These are phyloP conservation scores for Catocala sponsa DNA, from an alignment of 2,888 invertebrate genomes.

Conservation along the genomic window DNA sequence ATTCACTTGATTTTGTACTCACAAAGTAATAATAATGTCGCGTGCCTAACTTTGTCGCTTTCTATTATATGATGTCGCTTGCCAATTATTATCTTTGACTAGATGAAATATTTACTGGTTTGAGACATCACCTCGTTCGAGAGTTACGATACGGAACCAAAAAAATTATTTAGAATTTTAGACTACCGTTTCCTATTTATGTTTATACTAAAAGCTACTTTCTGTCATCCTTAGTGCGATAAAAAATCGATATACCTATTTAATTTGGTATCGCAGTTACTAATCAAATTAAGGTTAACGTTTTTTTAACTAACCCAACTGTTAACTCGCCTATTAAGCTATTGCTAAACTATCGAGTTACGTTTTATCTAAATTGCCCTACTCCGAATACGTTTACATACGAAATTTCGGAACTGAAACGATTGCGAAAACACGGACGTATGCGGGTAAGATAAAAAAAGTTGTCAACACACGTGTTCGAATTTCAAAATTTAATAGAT, in stretches of 20 bases:
- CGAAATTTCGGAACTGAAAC: conserved; percentile 30
- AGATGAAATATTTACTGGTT: no score
- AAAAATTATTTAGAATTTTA: no score
- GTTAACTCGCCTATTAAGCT: conserved; percentile 13
- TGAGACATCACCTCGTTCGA: no score
- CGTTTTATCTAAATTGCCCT: conserved; percentile 35
- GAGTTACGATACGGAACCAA: no score
- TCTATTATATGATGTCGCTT: not conserved
- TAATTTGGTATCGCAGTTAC: not conserved
- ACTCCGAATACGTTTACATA: conserved; percentile 25
- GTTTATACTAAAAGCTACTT: no score
- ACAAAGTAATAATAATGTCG: conserved; percentile 22
- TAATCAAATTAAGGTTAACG: conserved; percentile 5
- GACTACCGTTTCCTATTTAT: no score
- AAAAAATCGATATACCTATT: not conserved
- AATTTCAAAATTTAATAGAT: conserved; percentile 78
- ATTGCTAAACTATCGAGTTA: conserved; percentile 22
- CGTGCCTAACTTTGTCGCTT: conserved; percentile 1
- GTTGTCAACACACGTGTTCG: conserved; percentile 84
- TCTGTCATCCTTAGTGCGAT: not conserved
- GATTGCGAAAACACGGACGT: conserved; percentile 61
- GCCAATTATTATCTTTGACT: no score
- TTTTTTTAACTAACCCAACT: not conserved
- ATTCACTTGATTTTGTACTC: conserved; percentile 54
- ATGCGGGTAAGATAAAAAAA: conserved; percentile 79